Conservation (phyloP, 2,113 vertebrate genomes). For the Ardeotis arabs region DNA sequence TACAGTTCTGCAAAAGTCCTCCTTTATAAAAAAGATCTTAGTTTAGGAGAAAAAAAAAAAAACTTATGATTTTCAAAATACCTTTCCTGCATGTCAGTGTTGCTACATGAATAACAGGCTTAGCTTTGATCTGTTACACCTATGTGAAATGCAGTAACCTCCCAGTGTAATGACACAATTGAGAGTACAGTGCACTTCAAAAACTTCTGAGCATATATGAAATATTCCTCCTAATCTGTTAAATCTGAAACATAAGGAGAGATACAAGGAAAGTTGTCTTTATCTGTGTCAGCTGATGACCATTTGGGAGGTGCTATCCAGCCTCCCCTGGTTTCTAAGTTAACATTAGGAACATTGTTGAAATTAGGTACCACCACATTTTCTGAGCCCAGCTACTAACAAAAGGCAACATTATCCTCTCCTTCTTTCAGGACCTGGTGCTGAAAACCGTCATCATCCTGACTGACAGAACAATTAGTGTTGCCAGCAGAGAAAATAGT, state of each 20-base stretch:
- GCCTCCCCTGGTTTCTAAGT: neutral
- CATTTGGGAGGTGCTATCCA: neutral
- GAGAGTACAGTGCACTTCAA: neutral
- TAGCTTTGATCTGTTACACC: neutral
- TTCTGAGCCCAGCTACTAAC: neutral
- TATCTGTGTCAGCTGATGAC: neutral
- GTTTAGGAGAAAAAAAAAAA: neutral
- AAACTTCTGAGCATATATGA: neutral
- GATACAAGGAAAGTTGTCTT: neutral
- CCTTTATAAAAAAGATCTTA: neutral
- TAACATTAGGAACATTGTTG: neutral
- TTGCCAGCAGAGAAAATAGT: constrained; percentile 51
- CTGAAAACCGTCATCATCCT: constrained; percentile 28
- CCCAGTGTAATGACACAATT: neutral
- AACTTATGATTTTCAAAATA: neutral
- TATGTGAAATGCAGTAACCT: neutral
- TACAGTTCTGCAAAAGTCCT: neutral
- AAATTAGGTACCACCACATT: neutral
- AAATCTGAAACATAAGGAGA: neutral
- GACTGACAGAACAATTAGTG: constrained; percentile 61
- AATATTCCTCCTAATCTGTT: neutral
- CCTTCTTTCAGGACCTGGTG: neutral
- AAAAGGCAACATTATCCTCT: neutral
- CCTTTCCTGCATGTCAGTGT: neutral
- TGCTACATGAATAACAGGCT: neutral